Base-by-base conservation (phyloP, 2,797 vertebrate genomes). In the Sitta carolinensis region DNA sequence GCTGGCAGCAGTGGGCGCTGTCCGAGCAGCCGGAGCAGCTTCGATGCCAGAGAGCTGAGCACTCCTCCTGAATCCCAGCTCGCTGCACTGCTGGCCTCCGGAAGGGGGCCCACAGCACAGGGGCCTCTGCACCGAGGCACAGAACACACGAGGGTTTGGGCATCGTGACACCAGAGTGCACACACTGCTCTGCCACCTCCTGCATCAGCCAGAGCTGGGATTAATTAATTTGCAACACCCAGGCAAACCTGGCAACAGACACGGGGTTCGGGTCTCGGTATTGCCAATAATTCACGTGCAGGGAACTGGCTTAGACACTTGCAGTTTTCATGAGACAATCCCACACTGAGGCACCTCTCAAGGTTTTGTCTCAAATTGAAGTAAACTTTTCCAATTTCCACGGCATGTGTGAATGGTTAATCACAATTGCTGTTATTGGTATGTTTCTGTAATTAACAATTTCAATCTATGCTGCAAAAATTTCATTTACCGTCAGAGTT, bases 81-180 rank as follows among this genome's bases (percentile, higher is more conserved):
- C 1, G 6, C 54, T 94, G 88, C 75, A 69, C 79, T 63, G 27
- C 20, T 16, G 63, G 63, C 48, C 93, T 80, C 76, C 50, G 77
- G 69, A 42, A 84, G 36, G 36, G 36, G 36, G 36, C 36, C 36
- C 36, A 36, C 52, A 77, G 62, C 11, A 61, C 16, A 91, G 85
- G 14, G 50, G 67, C 15, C 68, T 82, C 95, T 73, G 79, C 62
- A 69, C 66, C 29, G 93, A 42, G 63, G 85, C 91, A 78, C 63
- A 67, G 57, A 34, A 93, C 75, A 18, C 30, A n/a, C 27, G 9
- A 5, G 36, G 32, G 57, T 7, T 67, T 13, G 5, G 83, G 67
- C 34, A 36, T 48, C 1, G 2, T 32, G 64, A 62, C 76, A 66
- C 62, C 38, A 27, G 16, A 47, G 75, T 47, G 38, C 62, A 78